These are phyloP conservation scores for Achlya flavicornis DNA, from an alignment of 2,888 invertebrate genomes.

Conservation along the genomic window DNA sequence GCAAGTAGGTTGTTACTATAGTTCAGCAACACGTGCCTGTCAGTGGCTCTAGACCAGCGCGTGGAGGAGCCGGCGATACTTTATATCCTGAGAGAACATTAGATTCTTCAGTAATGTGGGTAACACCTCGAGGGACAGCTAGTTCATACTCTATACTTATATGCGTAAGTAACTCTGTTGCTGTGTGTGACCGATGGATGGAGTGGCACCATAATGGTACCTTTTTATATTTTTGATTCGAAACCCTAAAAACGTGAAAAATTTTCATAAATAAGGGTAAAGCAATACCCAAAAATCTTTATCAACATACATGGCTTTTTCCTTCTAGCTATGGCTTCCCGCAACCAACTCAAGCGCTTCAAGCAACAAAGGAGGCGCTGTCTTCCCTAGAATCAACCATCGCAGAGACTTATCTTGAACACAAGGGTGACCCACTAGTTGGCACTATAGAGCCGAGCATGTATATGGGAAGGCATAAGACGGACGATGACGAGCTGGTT, in stretches of 20 bases:
- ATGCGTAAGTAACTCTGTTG: too few relatives aligned
- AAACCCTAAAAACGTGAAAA: too few relatives aligned
- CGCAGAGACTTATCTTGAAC: constrained; percentile 92
- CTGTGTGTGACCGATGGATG: too few relatives aligned
- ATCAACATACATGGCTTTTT: too few relatives aligned
- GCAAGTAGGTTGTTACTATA: constrained; percentile 57
- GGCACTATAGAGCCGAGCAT: constrained; percentile 98
- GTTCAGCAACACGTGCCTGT: constrained; percentile 69
- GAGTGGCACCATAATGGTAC: background rate
- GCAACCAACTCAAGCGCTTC: constrained; percentile 87
- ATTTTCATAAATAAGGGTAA: too few relatives aligned
- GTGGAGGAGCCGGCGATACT: constrained; percentile 54
- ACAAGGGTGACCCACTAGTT: constrained; percentile 96
- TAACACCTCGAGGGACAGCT: too few relatives aligned
- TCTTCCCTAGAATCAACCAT: constrained; percentile 85
- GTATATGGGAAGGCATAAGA: constrained; percentile 95
- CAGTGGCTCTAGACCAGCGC: constrained; percentile 73
- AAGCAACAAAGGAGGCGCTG: constrained; percentile 86
- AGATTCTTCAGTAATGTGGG: too few relatives aligned
- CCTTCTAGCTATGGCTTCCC: constrained; percentile 87
- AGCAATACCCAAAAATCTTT: too few relatives aligned
- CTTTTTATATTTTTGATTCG: background rate
- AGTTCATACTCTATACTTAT: too few relatives aligned
- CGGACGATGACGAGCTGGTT: constrained; percentile 90
- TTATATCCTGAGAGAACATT: too few relatives aligned